Evolutionary conservation across 2,113 vertebrate species (phyloP).

Genomic region (Andinoacara biseriatus): DNA sequence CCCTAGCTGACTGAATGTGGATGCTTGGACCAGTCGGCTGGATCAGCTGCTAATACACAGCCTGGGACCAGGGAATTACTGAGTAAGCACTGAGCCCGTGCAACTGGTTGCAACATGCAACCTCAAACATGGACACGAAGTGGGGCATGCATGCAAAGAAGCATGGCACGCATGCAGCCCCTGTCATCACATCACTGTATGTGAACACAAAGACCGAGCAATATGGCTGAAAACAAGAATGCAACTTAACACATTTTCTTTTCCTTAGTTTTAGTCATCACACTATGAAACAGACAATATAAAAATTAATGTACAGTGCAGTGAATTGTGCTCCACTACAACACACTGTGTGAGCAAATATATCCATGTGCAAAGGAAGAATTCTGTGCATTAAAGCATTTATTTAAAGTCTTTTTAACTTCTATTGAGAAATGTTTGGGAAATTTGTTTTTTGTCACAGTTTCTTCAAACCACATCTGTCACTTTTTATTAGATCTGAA

Average conservation of each 20-base stretch:
- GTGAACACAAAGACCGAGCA: neutral
- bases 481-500: neutral
- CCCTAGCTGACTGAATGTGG: constrained; percentile 56
- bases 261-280: neutral
- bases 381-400: neutral
- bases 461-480: neutral
- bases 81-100: constrained; percentile 52
- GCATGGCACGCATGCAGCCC: neutral
- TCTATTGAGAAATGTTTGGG: neutral
- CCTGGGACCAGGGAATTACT: constrained; percentile 66
- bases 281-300: neutral
- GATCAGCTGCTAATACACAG: constrained; percentile 72
- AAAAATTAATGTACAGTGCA: neutral
- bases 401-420: neutral
- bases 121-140: neutral
- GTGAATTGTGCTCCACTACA: neutral
- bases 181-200: neutral
- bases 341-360: neutral
- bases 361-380: no score
- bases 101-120: constrained; percentile 26
- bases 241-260: neutral
- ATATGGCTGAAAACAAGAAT: constrained; percentile 1
- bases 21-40: constrained; percentile 63
- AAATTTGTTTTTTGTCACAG: neutral
- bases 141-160: neutral